A percentile compares a stretch with the other conserved stretches of the same genome.
Evolutionary conservation across 2,888 invertebrate genomes (phyloP).

Genomic region (Macrostomum cliftonense): DNA sequence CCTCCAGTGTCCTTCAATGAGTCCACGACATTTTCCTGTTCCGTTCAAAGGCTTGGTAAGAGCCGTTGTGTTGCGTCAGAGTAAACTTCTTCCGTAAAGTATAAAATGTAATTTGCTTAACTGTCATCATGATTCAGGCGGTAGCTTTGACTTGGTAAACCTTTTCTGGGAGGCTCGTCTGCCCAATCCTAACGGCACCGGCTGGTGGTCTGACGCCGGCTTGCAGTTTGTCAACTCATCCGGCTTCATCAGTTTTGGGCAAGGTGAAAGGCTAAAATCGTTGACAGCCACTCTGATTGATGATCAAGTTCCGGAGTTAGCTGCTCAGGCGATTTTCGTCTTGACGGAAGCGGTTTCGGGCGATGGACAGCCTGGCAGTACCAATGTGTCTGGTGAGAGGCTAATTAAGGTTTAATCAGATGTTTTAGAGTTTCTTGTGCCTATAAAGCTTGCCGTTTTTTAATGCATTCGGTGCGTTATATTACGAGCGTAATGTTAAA

Average conservation of each 20-base stretch:
- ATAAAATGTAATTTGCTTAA: no score
- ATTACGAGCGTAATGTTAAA: no score
- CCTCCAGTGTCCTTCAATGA: conserved; percentile 18
- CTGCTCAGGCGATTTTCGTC: conserved; percentile 22
- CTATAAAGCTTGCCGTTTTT: no score
- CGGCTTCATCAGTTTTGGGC: conserved; percentile 22
- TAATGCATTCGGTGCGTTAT: no score
- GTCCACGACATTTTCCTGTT: conserved; percentile 18
- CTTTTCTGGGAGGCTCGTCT: neutral
- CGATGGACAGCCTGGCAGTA: conserved; percentile 23
- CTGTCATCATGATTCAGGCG: conserved; percentile 13
- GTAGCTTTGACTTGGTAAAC: neutral
- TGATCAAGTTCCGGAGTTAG: conserved; percentile 24
- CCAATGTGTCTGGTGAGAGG: conserved; percentile 11
- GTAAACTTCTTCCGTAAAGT: no score
- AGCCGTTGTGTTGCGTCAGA: no score
- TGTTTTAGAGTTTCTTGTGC: no score
- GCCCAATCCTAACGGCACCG: conserved; percentile 7
- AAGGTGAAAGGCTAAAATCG: conserved; percentile 23
- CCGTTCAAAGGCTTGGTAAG: conserved; percentile 16
- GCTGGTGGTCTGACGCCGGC: conserved; percentile 10
- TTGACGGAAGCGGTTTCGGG: conserved; percentile 18
- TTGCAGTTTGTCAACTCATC: conserved; percentile 22
- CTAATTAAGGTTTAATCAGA: no score
- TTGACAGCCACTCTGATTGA: conserved; percentile 19